Conservation (phyloP, 2,113 vertebrate species). For the Forbesichthys agassizii region DNA sequence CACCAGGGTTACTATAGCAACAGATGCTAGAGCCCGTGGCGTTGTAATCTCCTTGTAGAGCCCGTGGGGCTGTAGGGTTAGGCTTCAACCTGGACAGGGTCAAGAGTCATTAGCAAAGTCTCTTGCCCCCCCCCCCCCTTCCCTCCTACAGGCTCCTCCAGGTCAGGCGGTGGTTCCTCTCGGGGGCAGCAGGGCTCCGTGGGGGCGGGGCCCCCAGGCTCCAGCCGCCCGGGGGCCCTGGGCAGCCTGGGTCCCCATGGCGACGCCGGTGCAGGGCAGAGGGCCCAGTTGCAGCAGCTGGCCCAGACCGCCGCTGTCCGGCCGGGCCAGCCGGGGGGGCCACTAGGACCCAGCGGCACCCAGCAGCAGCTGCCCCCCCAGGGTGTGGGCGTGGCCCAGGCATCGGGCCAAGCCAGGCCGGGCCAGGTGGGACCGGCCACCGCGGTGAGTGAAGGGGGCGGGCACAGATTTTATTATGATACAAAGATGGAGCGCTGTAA, state of each 20-base stretch:
- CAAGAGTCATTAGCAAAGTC: too few relatives aligned
- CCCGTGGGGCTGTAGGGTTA: too few relatives aligned
- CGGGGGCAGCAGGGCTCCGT: slow-evolving; percentile 62
- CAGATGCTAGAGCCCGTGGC: too few relatives aligned
- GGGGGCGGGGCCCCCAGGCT: slow-evolving; percentile 48
- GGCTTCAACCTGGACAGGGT: too few relatives aligned
- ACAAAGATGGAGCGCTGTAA: too few relatives aligned
- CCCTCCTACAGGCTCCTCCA: slow-evolving; percentile 53
- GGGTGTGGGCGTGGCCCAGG: slow-evolving; percentile 59
- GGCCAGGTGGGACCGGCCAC: slow-evolving; percentile 64
- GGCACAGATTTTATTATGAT: too few relatives aligned
- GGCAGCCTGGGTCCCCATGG: slow-evolving; percentile 66
- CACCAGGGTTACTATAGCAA: too few relatives aligned
- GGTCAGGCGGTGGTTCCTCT: slow-evolving; percentile 57
- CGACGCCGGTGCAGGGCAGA: slow-evolving; percentile 67
- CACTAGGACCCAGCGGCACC: slow-evolving; percentile 31
- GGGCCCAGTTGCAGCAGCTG: slow-evolving; percentile 74
- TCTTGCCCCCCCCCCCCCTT: too few relatives aligned
- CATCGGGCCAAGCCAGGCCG: slow-evolving; percentile 70
- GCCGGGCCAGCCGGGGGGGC: slow-evolving; percentile 61
- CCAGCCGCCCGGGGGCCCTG: slow-evolving; percentile 63
- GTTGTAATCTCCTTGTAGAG: too few relatives aligned
- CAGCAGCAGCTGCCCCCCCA: slow-evolving; percentile 70
- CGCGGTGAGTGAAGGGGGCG: too few relatives aligned
- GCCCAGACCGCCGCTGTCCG: slow-evolving; percentile 68